Conservation (phyloP, 2,113 vertebrate genomes). For the Pelecanoides urinatrix region DNA sequence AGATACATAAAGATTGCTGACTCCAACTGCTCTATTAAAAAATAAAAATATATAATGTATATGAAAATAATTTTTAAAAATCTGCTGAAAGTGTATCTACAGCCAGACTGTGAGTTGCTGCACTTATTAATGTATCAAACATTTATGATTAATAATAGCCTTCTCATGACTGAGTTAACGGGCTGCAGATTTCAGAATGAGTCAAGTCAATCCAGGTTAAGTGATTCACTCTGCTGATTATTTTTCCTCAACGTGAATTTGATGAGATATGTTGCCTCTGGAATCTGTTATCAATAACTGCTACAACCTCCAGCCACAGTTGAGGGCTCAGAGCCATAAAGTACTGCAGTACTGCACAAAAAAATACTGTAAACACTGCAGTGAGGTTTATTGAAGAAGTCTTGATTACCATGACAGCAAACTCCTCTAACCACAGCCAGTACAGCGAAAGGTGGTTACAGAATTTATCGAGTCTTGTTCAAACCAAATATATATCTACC, state of each 20-base stretch:
- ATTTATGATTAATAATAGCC: background rate
- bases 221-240: conserved; percentile 40
- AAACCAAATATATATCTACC: conserved; percentile 49
- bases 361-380: conserved; percentile 54
- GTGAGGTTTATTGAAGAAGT: conserved; percentile 67
- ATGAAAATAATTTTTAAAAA: background rate
- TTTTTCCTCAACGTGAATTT: conserved; percentile 27
- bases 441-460: conserved; percentile 2
- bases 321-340: conserved; percentile 66
- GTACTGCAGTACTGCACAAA: conserved; percentile 46
- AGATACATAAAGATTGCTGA: background rate
- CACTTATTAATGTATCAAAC: background rate
- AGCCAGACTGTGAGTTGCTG: background rate
- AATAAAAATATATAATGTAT: background rate
- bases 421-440: conserved; percentile 29
- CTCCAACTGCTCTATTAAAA: background rate
- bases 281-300: conserved; percentile 69
- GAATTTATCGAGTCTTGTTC: conserved; percentile 62
- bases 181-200: background rate
- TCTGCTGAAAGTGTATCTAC: background rate
- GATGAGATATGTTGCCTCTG: conserved; percentile 34
- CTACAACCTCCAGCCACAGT: conserved; percentile 53
- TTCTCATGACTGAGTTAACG: background rate
- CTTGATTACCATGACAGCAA: conserved; percentile 69
- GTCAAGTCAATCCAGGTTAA: conserved; percentile 46